A percentile compares a stretch with the other conserved stretches of the same genome.
These are phyloP conservation scores for Athrips mouffetella DNA, from an alignment of 2,888 invertebrate species.

Conservation along the genomic window DNA sequence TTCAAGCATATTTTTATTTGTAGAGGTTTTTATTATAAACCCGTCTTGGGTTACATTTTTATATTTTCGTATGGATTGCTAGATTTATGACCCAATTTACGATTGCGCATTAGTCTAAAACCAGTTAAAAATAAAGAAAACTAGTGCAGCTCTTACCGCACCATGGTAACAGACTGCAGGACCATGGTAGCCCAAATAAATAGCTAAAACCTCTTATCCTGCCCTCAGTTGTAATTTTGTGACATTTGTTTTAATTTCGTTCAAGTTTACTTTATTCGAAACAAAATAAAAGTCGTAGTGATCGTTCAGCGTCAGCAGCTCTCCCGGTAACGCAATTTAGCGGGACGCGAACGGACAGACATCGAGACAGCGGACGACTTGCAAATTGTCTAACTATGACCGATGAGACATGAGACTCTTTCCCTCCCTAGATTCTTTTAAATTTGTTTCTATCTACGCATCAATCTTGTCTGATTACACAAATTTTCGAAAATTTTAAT, in stretches of 20 bases:
- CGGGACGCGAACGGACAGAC: slow-evolving; percentile 22
- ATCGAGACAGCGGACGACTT: slow-evolving; percentile 34
- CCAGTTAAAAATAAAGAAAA: not conserved
- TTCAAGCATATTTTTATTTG: too few species aligned
- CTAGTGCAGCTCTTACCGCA: too few species aligned
- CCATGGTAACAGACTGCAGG: too few species aligned
- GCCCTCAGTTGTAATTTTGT: too few species aligned
- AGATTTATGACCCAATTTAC: too few species aligned
- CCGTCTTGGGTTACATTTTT: too few species aligned
- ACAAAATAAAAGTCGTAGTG: slow-evolving; percentile 13
- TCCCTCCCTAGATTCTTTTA: slow-evolving; percentile 28
- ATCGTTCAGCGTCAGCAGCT: slow-evolving; percentile 32
- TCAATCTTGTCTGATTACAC: slow-evolving; percentile 33
- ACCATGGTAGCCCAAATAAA: too few species aligned
- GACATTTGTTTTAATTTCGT: slow-evolving; percentile 3
- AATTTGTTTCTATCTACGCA: slow-evolving; percentile 31
- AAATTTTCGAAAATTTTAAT: too few species aligned
- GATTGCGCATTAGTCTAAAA: not conserved
- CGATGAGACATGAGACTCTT: too few species aligned
- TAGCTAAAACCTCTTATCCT: too few species aligned
- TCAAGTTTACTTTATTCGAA: not conserved
- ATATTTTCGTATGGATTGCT: too few species aligned
- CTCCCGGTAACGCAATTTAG: slow-evolving; percentile 21
- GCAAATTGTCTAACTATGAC: slow-evolving; percentile 40
- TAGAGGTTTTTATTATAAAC: too few species aligned